Evolutionary conservation across 92 coral and sea anemone genomes (phyloP), one percentile per base, ranked within the genome.

Genomic region (Epizoanthus scotinus): DNA sequence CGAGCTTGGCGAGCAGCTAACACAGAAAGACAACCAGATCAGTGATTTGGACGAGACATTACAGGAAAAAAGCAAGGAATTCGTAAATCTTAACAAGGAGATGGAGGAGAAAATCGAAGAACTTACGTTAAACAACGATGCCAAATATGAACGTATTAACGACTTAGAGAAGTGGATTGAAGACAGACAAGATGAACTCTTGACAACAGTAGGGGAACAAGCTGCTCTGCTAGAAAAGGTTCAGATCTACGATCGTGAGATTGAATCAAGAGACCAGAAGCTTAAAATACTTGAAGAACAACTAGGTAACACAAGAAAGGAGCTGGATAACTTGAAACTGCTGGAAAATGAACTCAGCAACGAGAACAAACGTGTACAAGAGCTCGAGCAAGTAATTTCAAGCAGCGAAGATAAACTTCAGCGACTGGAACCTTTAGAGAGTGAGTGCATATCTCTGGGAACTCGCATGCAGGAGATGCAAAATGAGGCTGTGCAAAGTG

Each of bases 281-380:
- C 84, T 91, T 10, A 63, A 78, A 44, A 78, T 61, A 64, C 78
- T 84, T 61, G 66, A 81, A n/a, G 88, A 91, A 20, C 84, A 91
- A 26, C 85, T 84, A 44, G 78, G 71, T 31, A 73, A 8, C 9
- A 17, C 72, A 26, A 74, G 38, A 78, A 71, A 78, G 49, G 78
- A 78, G 70, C 73, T 78, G 38, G 66, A 67, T 40, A 57, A 59
- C n/a, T 78, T 78, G 69, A 70, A 78, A 61, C 59, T 71, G 8
- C 83, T 55, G 22, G 59, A 60, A 63, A 58, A 67, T 50, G 94
- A 87, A 60, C 79, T 88, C 56, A 71, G 79, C 27, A 86, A 82
- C 47, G 28, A 65, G 50, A 88, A 73, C 54, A 85, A 82, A 49
- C 75, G 21, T 14, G 26, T 44, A 15, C 77, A 21, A 20, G 77